Base-by-base conservation (phyloP, 2,888 invertebrate genomes). In the Lathronympha strigana region DNA sequence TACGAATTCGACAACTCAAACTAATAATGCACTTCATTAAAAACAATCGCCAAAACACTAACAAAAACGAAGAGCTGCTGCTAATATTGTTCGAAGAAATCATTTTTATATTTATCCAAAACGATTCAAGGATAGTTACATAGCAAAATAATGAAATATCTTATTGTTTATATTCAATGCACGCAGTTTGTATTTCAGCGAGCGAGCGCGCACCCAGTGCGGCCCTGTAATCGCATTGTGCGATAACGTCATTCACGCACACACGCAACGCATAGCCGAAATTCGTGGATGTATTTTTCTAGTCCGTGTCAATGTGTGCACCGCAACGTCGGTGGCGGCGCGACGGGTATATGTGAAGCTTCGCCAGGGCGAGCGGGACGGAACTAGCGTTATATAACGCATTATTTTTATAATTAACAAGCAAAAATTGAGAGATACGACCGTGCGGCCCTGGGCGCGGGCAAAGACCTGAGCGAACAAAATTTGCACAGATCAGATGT, bases 351-450 rank as follows among this genome's bases (percentile, higher is more conserved):
- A 86, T 69, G 15, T 45, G 63, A 17, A 36, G 1, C 8, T 0
- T 8, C n/a, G 6, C 25, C 55, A 11, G 86, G 63, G 76, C 58
- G 79, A 90, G 72, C 67, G 80, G 73, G 89, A 87, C 17, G 62
- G 8, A 47, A 40, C 71, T 72, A 80, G 70, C 81, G 84, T 92
- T 92, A 92, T 90, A 91, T 91, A 92, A 92, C 90, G 88, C 90
- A 91, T 92, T 92, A 91, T 92, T 92, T 91, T 92, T 91, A 91
- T 91, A 92, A 92, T 92, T 92, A 92, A 91, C 92, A 90, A 87
- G 86, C 92, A 90, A 90, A 91, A 92, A 86, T 91, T 88, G 86
- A 90, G 88, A 88, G 90, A 91, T 90, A 91, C 90, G 84, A 78
- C 87, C 77, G 80, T 78, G 84, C 85, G 92, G 78, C 92, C 92